Evolutionary conservation across 53 echinoderm and acorn worm genomes (phyloP).

Genomic region (Paracentrotus lividus): DNA sequence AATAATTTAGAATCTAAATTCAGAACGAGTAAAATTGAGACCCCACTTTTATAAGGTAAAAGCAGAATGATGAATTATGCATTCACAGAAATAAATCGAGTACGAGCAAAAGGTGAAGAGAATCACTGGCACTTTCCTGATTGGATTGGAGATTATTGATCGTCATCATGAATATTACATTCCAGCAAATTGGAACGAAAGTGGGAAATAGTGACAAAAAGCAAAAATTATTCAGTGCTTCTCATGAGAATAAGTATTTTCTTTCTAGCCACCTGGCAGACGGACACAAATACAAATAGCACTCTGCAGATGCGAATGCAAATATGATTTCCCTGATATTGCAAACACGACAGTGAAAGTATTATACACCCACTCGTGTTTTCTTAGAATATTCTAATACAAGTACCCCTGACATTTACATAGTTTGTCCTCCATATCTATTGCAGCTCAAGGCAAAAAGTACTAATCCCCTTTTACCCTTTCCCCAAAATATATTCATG

Average conservation of each 20-base stretch:
- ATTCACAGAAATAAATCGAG: background rate
- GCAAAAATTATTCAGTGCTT: background rate
- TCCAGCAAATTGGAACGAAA: background rate
- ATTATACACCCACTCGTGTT: background rate
- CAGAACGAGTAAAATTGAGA: background rate
- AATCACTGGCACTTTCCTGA: background rate
- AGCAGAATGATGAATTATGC: background rate
- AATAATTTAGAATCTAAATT: background rate
- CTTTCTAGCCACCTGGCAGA: background rate
- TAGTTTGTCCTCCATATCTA: background rate
- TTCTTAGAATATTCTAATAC: background rate
- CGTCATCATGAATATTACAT: constrained; percentile 6
- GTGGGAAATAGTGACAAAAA: background rate
- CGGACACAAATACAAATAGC: background rate
- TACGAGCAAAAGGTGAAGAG: background rate
- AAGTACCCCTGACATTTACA: background rate
- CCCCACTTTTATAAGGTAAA: background rate
- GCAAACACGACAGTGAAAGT: background rate
- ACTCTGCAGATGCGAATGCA: background rate
- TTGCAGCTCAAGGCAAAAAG: background rate
- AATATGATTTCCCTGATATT: background rate
- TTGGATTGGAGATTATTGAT: constrained; percentile 1
- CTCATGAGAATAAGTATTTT: background rate
- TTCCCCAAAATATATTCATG: background rate
- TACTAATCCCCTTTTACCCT: background rate